Percentiles rank a stretch among this genome's conserved stretches.
Conservation (phyloP, 2,797 vertebrate genomes). For the Amazona ochrocephala region DNA sequence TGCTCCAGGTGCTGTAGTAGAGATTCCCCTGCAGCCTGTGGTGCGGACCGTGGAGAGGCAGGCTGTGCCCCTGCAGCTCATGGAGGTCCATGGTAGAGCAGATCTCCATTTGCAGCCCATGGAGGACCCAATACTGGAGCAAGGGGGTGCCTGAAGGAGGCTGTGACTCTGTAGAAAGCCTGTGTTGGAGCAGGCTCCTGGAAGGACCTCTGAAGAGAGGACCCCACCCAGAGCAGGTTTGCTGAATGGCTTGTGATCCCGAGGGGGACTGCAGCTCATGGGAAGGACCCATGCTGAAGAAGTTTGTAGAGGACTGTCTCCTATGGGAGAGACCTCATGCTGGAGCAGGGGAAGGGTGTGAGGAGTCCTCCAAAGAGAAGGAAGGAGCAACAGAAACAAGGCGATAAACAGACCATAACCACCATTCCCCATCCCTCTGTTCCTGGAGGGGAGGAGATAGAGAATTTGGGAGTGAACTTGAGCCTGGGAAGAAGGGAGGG, state of each 20-base stretch:
- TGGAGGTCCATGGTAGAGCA: neutral
- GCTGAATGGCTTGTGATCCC: neutral
- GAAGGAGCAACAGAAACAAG: neutral
- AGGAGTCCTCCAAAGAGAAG: neutral
- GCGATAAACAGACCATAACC: neutral
- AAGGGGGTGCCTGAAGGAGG: fast-evolving
- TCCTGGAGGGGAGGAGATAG: neutral
- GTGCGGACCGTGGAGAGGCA: neutral
- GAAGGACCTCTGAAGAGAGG: neutral
- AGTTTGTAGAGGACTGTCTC: neutral
- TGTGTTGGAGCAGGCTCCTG: neutral
- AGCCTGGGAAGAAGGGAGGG: neutral
- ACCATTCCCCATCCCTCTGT: neutral
- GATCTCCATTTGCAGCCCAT: neutral
- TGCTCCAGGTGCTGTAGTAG: neutral
- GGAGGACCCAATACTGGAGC: neutral
- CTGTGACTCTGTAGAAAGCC: neutral
- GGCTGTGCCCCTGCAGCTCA: neutral
- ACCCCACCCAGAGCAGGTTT: neutral
- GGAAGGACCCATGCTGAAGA: too few relatives aligned
- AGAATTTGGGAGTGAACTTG: neutral
- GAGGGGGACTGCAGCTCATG: neutral
- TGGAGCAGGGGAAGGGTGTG: neutral
- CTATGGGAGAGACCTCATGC: neutral
- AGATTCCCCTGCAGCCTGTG: neutral